Conservation (phyloP, 2,888 invertebrate species). For the Dryococelus australis region DNA sequence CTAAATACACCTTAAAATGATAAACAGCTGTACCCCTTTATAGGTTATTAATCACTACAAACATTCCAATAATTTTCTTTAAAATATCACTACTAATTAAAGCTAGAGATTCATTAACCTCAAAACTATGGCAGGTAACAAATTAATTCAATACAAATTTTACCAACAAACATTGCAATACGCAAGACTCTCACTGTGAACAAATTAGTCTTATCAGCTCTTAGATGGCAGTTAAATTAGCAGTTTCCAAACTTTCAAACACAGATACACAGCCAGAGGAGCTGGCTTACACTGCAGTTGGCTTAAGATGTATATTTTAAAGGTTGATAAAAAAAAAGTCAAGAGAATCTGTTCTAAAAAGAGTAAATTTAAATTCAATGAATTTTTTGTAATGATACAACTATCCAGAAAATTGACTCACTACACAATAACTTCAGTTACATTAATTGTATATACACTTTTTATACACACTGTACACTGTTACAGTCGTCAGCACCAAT, state of each 20-base stretch:
- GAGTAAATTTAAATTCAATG: not conserved
- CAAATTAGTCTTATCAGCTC: slow-evolving; percentile 6
- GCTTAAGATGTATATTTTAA: not conserved
- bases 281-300: not conserved
- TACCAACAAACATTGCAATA: not conserved
- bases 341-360: not conserved
- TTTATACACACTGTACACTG: not conserved
- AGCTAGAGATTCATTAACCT: slow-evolving; percentile 11
- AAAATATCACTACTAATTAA: slow-evolving; percentile 2
- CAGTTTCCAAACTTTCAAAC: slow-evolving; percentile 8
- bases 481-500: slow-evolving; percentile 41
- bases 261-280: not conserved
- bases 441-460: not conserved
- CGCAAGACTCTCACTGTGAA: not conserved
- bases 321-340: not conserved
- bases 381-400: not conserved
- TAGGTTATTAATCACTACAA: not conserved
- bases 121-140: slow-evolving; percentile 8
- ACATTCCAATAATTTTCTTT: slow-evolving; percentile 24
- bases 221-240: not conserved
- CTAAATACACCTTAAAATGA: not conserved
- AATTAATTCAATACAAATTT: not conserved
- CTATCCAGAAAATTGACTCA: not conserved
- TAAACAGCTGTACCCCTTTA: not conserved
- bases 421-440: not conserved